A percentile compares a stretch with the other conserved stretches of the same genome.
Evolutionary conservation across 1,140 invertebrate species (phyloP).

Genomic region (Caenorhabditis inopinata): DNA sequence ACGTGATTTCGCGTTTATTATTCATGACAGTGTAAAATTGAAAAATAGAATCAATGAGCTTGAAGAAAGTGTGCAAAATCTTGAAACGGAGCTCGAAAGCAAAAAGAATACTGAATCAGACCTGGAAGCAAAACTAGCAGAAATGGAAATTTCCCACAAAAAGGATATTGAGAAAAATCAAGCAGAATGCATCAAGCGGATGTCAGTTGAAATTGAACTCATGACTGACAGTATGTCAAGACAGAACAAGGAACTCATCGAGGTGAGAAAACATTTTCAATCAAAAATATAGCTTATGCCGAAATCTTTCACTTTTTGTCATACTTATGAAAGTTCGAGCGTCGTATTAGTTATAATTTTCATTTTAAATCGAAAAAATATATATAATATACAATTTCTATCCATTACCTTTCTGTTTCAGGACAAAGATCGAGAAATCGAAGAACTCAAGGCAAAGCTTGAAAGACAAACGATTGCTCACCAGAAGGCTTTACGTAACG

Average conservation of each 20-base stretch:
- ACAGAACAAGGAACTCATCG: background rate
- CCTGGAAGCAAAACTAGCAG: background rate
- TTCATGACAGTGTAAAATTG: constrained; percentile 3
- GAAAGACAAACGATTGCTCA: background rate
- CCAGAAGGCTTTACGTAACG: background rate
- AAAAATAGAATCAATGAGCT: constrained; percentile 8
- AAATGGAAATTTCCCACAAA: background rate
- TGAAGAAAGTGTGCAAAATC: background rate
- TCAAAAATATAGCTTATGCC: too few species aligned
- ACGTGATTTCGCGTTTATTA: background rate
- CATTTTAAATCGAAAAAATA: too few species aligned
- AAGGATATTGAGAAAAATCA: background rate
- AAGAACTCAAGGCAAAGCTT: background rate
- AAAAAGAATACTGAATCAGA: background rate
- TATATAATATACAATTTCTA: too few species aligned
- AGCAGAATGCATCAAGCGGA: background rate
- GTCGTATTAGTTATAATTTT: too few species aligned
- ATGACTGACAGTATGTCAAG: constrained; percentile 12
- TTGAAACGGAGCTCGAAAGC: background rate
- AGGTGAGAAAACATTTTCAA: background rate
- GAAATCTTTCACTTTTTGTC: too few species aligned
- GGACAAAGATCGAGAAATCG: background rate
- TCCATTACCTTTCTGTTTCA: too few species aligned
- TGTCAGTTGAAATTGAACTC: constrained; percentile 1
- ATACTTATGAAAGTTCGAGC: too few species aligned